Conservation (phyloP, 2,888 invertebrate genomes). For the Dione juno region DNA sequence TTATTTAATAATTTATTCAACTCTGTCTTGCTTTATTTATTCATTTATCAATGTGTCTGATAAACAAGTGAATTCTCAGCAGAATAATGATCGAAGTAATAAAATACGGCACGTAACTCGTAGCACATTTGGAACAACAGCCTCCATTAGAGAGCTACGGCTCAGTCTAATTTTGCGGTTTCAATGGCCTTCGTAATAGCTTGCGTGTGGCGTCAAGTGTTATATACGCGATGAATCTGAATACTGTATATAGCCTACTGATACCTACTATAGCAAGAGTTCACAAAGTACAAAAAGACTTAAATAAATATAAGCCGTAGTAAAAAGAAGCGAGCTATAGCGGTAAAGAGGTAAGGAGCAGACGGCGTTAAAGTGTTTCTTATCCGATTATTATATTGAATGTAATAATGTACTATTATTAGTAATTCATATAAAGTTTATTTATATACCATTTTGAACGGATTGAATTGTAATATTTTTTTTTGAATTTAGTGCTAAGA, state of each 20-base stretch:
- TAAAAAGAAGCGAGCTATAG: no score
- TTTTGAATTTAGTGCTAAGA: no score
- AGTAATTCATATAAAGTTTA: no score
- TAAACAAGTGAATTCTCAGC: not conserved
- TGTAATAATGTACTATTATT: no score
- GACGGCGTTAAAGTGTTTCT: no score
- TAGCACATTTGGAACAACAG: not conserved
- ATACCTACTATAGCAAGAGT: not conserved
- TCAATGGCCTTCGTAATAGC: constrained; percentile 19
- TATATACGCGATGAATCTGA: constrained; percentile 11
- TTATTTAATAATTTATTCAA: not conserved
- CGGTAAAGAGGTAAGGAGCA: no score
- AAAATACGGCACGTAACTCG: not conserved
- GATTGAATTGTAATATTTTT: no score
- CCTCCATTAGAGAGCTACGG: not conserved
- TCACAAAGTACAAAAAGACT: not conserved
- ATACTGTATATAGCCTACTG: not conserved
- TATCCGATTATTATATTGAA: no score
- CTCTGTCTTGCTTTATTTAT: no score
- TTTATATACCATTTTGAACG: no score
- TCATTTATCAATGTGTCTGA: constrained; percentile 1
- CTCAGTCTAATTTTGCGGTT: constrained; percentile 22
- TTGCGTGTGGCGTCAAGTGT: constrained; percentile 13
- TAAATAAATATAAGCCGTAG: no score
- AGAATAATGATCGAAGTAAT: constrained; percentile 15